Percentiles rank a stretch among this genome's conserved stretches.
Conservation (phyloP, 2,888 invertebrate genomes). For the Scrobipalpa atriplicella region DNA sequence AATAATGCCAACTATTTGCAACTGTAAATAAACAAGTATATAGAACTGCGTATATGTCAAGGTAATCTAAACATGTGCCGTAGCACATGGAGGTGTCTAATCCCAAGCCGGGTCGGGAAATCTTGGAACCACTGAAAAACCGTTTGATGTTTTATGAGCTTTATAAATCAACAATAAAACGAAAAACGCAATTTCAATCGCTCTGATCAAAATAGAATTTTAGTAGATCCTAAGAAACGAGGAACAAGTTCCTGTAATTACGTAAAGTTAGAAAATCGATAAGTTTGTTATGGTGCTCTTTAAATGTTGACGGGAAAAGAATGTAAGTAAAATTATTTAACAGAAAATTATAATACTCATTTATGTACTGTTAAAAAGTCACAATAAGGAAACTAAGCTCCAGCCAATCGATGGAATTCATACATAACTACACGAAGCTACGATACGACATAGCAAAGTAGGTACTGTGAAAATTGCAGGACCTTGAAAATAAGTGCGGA, state of each 20-base stretch:
- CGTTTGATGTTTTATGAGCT: not conserved
- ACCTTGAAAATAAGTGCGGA: constrained; percentile 13
- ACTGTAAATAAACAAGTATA: constrained; percentile 2
- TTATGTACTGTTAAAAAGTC: not conserved
- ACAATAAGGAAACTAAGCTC: constrained; percentile 5
- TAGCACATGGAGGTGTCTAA: not conserved
- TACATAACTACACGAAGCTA: not conserved
- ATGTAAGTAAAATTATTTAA: not conserved
- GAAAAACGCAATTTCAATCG: not conserved
- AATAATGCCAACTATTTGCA: constrained; percentile 9
- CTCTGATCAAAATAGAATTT: not conserved
- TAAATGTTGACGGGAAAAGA: constrained; percentile 5
- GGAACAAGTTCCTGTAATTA: not conserved
- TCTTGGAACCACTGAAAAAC: not conserved
- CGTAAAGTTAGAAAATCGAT: not conserved
- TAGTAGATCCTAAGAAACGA: not conserved
- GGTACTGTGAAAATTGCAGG: not conserved
- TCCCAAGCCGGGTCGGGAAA: not conserved
- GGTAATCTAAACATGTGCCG: not conserved
- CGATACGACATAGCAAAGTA: not conserved
- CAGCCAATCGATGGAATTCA: constrained; percentile 12
- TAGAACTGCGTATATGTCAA: not conserved
- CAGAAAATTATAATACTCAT: not conserved
- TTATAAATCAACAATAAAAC: not conserved
- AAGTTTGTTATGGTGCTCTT: not conserved